Percentiles rank a stretch among this genome's conserved stretches.
phyloP scores from a whole-genome alignment of 2,888 invertebrate species.

The Venusia cambrica region DNA sequence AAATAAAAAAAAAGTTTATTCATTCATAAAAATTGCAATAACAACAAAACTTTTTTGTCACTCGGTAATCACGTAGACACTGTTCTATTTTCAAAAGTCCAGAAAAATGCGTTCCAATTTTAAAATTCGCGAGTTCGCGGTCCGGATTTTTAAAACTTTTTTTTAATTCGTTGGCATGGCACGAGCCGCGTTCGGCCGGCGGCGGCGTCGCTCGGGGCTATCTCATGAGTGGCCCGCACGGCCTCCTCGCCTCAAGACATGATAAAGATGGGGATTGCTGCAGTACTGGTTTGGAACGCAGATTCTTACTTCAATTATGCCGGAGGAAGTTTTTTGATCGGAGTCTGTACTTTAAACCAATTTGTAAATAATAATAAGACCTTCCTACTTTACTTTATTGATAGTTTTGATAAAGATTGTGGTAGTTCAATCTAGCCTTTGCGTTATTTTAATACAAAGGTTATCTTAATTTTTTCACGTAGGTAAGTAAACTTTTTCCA shows the following conservation, averaged over 20 bases:
- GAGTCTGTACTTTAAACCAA: too few species aligned
- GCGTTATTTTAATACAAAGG: too few species aligned
- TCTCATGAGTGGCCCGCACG: slow-evolving; percentile 69
- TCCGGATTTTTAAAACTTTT: slow-evolving; percentile 7
- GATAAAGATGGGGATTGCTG: slow-evolving; percentile 62
- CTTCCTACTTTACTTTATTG: too few species aligned
- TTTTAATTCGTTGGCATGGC: slow-evolving; percentile 45
- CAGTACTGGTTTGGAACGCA: slow-evolving; percentile 41
- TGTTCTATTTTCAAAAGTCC: slow-evolving; percentile 1
- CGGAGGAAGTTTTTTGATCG: too few species aligned
- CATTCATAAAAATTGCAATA: too few species aligned
- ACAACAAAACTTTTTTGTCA: too few species aligned
- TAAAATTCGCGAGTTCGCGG: slow-evolving; percentile 17
- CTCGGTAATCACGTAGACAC: slow-evolving; percentile 10
- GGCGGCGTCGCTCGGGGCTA: slow-evolving; percentile 70
- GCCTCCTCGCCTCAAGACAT: slow-evolving; percentile 52
- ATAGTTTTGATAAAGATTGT: too few species aligned
- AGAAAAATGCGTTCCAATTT: slow-evolving; percentile 11
- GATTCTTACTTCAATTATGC: slow-evolving; percentile 39
- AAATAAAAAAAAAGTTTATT: too few species aligned
- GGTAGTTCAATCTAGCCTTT: too few species aligned
- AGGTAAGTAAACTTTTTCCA: too few species aligned
- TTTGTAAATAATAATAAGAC: too few species aligned
- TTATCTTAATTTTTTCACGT: too few species aligned
- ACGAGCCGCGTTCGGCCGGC: slow-evolving; percentile 51